Conservation (phyloP, 2,113 vertebrate species). For the Hymenochirus boettgeri region DNA sequence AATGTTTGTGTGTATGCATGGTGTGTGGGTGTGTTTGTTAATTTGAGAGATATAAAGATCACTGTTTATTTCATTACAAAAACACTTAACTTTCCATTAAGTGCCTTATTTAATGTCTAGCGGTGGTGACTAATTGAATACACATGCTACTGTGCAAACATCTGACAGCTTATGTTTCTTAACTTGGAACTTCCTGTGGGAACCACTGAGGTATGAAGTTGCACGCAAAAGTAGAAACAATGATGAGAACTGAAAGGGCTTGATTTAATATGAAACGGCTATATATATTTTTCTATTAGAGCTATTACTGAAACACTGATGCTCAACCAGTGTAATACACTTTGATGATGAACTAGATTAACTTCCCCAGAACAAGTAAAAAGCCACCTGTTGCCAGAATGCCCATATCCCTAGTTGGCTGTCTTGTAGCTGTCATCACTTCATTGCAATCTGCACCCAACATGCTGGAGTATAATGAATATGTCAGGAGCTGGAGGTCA, state of each 20-base stretch:
- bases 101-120: no score
- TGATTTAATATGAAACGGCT: slow-evolving; percentile 59
- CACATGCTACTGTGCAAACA: slow-evolving; percentile 33
- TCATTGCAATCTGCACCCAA: slow-evolving; percentile 70
- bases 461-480: slow-evolving; percentile 82
- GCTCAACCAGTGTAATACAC: slow-evolving; percentile 71
- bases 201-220: slow-evolving; percentile 48
- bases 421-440: slow-evolving; percentile 81
- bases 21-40: no score
- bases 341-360: slow-evolving; percentile 83
- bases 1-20: no score
- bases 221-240: slow-evolving; percentile 61
- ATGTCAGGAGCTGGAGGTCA: slow-evolving; percentile 83
- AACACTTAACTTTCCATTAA: no score
- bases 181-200: slow-evolving; percentile 48
- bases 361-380: slow-evolving; percentile 73
- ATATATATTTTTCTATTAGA: slow-evolving; percentile 66
- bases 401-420: slow-evolving; percentile 74
- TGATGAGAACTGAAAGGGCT: slow-evolving; percentile 57
- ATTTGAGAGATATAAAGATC: no score
- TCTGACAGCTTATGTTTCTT: slow-evolving; percentile 45
- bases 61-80: no score
- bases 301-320: slow-evolving; percentile 68
- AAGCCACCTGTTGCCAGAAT: slow-evolving; percentile 81
- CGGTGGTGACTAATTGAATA: slow-evolving; percentile 1